Evolutionary conservation across 2,888 invertebrate genomes (phyloP).

Genomic region (Emmelina monodactyla): DNA sequence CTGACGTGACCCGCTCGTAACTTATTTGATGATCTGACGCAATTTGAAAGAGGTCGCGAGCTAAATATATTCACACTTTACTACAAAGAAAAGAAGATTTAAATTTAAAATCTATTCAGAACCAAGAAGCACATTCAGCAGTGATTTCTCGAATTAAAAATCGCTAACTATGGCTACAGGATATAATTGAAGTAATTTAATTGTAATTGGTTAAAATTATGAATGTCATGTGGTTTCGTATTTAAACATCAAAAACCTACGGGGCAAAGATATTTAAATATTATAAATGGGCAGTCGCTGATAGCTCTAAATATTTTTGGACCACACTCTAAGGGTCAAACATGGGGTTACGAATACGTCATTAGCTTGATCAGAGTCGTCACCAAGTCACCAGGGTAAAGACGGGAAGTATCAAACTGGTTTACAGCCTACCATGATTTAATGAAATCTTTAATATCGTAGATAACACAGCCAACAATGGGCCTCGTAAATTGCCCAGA

Average conservation of each 20-base stretch:
- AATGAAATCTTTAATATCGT: slow-evolving; percentile 63
- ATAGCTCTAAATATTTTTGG: slow-evolving; percentile 12
- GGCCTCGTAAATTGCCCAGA: slow-evolving; percentile 42
- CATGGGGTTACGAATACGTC: slow-evolving; percentile 49
- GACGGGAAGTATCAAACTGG: slow-evolving; percentile 62
- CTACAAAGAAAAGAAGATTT: too few relatives aligned
- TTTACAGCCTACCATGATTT: slow-evolving; percentile 62
- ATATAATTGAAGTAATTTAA: too few relatives aligned
- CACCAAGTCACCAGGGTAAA: slow-evolving; percentile 40
- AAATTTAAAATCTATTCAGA: too few relatives aligned
- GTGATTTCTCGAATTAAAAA: too few relatives aligned
- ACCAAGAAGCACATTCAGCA: too few relatives aligned
- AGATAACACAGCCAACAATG: slow-evolving; percentile 46
- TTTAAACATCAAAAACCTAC: too few relatives aligned
- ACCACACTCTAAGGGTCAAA: slow-evolving; percentile 31
- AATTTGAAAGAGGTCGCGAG: slow-evolving; percentile 19
- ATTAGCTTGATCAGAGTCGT: slow-evolving; percentile 57
- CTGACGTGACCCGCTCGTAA: slow-evolving; percentile 38
- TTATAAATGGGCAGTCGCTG: too few relatives aligned
- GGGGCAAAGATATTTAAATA: too few relatives aligned
- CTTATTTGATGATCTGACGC: slow-evolving; percentile 25
- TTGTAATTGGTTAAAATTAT: too few relatives aligned
- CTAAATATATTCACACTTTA: background rate
- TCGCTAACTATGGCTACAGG: too few relatives aligned
- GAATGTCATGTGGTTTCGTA: too few relatives aligned